A percentile compares a stretch with the other conserved stretches of the same genome.
Conservation (phyloP, 1,140 invertebrate species). For the Eulimnadia texana region DNA sequence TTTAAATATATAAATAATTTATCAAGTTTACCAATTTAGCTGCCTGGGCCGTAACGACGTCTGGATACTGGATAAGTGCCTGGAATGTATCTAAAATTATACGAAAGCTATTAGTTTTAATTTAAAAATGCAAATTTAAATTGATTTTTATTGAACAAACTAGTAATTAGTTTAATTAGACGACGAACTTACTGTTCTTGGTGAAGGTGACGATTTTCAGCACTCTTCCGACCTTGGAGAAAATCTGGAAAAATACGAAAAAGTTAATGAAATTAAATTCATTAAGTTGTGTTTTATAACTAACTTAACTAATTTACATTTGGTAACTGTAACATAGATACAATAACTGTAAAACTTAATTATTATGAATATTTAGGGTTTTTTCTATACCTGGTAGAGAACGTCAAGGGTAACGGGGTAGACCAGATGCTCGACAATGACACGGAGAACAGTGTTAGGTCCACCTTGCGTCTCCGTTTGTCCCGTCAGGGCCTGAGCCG, state of each 20-base stretch:
- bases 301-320: too few species aligned
- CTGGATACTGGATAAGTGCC: conserved; percentile 95
- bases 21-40: conserved; percentile 72
- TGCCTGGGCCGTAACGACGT: conserved; percentile 86
- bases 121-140: too few species aligned
- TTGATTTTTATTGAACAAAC: too few species aligned
- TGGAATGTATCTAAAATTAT: conserved; percentile 86
- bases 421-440: conserved; percentile 95
- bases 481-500: conserved; percentile 35
- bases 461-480: conserved; percentile 59
- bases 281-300: neutral
- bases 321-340: too few species aligned
- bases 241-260: conserved; percentile 60
- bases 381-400: conserved; percentile 56
- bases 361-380: neutral
- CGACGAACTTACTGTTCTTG: conserved; percentile 98
- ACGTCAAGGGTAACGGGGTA: conserved; percentile 96
- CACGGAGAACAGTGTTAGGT: conserved; percentile 88
- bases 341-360: too few species aligned
- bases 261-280: conserved; percentile 3
- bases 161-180: too few species aligned
- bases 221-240: conserved; percentile 93
- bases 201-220: conserved; percentile 98
- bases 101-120: conserved; percentile 15
- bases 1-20: too few species aligned